phyloP scores from a whole-genome alignment of 2,113 vertebrate species.

The Heterocephalus glaber region DNA sequence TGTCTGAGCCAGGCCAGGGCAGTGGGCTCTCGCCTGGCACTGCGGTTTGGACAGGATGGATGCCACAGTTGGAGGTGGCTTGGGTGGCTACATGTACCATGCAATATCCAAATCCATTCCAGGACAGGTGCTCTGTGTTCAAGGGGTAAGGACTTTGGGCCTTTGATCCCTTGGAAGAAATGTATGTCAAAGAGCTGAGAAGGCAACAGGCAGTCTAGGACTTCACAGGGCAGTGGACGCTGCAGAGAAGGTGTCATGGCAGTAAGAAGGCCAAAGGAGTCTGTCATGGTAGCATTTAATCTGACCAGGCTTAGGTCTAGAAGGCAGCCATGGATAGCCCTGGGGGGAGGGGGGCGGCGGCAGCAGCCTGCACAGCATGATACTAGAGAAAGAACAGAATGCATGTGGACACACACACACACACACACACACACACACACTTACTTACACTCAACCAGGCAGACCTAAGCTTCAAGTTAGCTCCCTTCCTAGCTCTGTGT shows the following conservation, averaged over 20 bases:
- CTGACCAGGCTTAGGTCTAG: not conserved
- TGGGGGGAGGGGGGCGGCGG: rapidly evolving
- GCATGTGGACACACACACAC: rapidly evolving
- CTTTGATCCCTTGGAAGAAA: not conserved
- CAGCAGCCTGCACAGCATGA: not conserved
- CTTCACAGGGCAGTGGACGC: not conserved
- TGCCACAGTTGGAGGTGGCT: rapidly evolving
- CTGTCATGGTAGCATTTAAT: not conserved
- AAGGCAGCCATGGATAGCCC: not conserved
- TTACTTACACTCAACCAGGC: no score
- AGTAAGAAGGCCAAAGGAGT: not conserved
- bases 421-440: not conserved
- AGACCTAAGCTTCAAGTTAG: not conserved
- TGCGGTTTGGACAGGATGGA: rapidly evolving
- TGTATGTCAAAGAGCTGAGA: not conserved
- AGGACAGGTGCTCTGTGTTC: no score
- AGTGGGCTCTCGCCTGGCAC: rapidly evolving
- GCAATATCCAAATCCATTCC: not conserved
- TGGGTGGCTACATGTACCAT: rapidly evolving
- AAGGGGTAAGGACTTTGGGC: not conserved
- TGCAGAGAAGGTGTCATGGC: not conserved
- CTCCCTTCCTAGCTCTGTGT: no score
- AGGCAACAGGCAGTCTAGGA: not conserved
- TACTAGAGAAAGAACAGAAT: no score
- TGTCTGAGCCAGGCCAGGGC: not conserved